Evolutionary conservation across 1,140 invertebrate species (phyloP).

Genomic region (Drosophila teissieri): DNA sequence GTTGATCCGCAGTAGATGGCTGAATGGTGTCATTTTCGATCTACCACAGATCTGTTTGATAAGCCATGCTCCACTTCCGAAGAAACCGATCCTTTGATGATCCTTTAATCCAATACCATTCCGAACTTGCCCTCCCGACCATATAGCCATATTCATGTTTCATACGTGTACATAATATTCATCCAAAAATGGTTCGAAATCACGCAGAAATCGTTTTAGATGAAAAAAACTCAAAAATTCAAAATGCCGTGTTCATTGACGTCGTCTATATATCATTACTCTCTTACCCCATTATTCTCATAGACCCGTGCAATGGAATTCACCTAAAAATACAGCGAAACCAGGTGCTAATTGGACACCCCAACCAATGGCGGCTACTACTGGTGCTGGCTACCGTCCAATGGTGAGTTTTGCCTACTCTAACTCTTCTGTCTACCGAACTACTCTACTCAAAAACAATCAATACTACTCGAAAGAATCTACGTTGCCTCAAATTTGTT

Average conservation of each 20-base stretch:
- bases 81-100: constrained; percentile 5
- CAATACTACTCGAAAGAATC: constrained; percentile 43
- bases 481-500: constrained; percentile 40
- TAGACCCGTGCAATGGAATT: constrained; percentile 93
- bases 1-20: constrained; percentile 21
- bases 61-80: constrained; percentile 2
- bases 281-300: constrained; percentile 82
- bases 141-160: constrained; percentile 54
- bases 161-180: constrained; percentile 61
- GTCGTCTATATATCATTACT: constrained; percentile 81
- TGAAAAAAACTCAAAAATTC: constrained; percentile 42
- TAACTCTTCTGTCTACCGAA: constrained; percentile 70
- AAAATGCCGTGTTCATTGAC: constrained; percentile 73
- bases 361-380: constrained; percentile 93
- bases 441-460: constrained; percentile 42
- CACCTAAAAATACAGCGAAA: constrained; percentile 93
- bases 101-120: constrained; percentile 16
- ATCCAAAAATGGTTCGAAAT: constrained; percentile 48
- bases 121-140: constrained; percentile 7
- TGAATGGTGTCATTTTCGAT: constrained; percentile 2
- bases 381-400: constrained; percentile 92
- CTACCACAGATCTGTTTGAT: constrained; percentile 5
- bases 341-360: constrained; percentile 91
- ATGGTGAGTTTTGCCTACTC: constrained; percentile 88
- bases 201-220: constrained; percentile 51